Evolutionary conservation across 2,113 vertebrate species (phyloP).

Genomic region (Callocephalon fimbriatum): DNA sequence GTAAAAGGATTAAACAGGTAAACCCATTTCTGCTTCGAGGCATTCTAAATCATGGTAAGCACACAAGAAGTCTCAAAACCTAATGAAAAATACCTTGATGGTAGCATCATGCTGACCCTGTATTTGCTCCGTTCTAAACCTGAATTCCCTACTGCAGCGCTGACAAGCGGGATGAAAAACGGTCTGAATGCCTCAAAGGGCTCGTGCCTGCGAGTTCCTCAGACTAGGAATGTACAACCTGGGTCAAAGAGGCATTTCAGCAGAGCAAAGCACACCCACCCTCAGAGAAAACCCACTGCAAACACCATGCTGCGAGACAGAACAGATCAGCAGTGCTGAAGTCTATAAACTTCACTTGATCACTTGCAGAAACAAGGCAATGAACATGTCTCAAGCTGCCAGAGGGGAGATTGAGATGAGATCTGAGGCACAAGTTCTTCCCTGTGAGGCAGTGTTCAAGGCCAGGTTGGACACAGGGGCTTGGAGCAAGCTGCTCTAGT

Average conservation of each 20-base stretch:
- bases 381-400: neutral
- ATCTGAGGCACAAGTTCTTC: neutral
- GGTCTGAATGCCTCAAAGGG: neutral
- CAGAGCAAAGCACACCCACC: fast-evolving
- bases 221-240: neutral
- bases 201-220: neutral
- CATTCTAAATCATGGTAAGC: neutral
- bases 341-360: neutral
- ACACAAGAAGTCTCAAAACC: neutral
- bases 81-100: neutral
- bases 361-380: neutral
- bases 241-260: neutral
- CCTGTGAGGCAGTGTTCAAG: neutral
- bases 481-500: neutral
- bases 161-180: neutral
- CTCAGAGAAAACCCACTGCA: neutral
- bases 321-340: neutral
- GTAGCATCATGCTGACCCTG: neutral
- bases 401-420: neutral
- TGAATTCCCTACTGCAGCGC: neutral
- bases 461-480: neutral
- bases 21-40: neutral
- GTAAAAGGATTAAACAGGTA: neutral
- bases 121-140: neutral
- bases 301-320: neutral